Conservation (phyloP, 92 coral and sea anemone species). For the Montipora capitata region DNA sequence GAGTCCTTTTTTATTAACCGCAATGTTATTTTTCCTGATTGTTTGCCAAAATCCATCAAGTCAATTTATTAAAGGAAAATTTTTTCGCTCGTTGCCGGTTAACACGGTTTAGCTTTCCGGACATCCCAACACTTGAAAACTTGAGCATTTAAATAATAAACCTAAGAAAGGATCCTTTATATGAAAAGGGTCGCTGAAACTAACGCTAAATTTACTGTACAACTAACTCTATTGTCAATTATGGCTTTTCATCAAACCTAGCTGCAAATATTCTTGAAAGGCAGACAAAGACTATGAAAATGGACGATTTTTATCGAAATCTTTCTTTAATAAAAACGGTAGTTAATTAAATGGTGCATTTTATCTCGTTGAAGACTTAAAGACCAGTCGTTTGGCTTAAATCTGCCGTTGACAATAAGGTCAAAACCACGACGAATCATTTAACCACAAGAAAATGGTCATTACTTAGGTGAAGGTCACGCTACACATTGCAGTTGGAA, state of each 20-base stretch:
- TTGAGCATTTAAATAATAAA: too few relatives aligned
- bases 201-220: too few relatives aligned
- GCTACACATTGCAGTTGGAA: background rate
- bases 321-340: background rate
- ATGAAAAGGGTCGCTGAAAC: too few relatives aligned
- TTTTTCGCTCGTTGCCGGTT: background rate
- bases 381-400: background rate
- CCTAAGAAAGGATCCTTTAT: too few relatives aligned
- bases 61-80: background rate
- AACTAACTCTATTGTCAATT: background rate
- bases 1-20: conserved; percentile 8
- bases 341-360: conserved; percentile 1
- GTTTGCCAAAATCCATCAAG: conserved; percentile 7
- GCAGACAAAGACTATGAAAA: background rate
- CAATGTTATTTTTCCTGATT: conserved; percentile 37
- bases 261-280: background rate
- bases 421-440: conserved; percentile 17
- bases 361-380: background rate
- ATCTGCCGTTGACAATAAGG: conserved; percentile 34
- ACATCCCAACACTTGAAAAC: background rate
- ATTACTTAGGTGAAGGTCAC: conserved; percentile 35
- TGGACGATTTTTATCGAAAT: conserved; percentile 9
- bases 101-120: background rate
- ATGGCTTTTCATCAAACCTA: background rate
- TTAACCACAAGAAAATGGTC: conserved; percentile 22